phyloP scores from a whole-genome alignment of 1,140 invertebrate genomes.

The Musca vetustissima region DNA sequence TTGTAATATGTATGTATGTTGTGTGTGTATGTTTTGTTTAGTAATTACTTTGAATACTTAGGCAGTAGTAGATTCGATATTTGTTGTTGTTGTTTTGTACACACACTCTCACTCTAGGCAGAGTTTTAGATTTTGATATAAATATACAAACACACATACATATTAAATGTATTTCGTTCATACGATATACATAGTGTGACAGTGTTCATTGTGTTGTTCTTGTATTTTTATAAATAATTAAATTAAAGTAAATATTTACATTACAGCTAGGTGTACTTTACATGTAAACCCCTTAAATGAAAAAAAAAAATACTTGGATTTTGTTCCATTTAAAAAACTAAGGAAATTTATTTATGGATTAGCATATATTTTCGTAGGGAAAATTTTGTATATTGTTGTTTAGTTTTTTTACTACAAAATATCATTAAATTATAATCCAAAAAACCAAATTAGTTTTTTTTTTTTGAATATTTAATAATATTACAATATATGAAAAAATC shows the following conservation, averaged over 20 bases:
- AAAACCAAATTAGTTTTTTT: no score
- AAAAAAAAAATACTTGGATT: no score
- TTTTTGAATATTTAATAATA: no score
- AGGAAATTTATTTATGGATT: no score
- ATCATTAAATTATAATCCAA: no score
- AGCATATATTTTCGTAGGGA: no score
- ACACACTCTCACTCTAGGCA: no score
- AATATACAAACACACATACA: not conserved
- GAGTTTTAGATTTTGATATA: not conserved
- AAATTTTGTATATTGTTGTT: no score
- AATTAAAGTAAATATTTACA: constrained; percentile 24
- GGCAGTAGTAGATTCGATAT: constrained; percentile 18
- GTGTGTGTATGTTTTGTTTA: not conserved
- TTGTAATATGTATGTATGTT: not conserved
- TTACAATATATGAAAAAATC: no score
- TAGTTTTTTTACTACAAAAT: no score
- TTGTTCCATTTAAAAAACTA: no score
- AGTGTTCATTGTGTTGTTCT: constrained; percentile 1
- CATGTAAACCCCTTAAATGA: no score
- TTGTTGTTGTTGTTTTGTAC: not conserved
- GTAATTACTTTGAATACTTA: constrained; percentile 21
- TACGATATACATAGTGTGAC: constrained; percentile 6
- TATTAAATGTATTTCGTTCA: not conserved
- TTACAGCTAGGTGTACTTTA: not conserved
- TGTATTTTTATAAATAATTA: constrained; percentile 22